Conservation (phyloP, 2,797 vertebrate genomes). For the Muraenolepis orangiensis region DNA sequence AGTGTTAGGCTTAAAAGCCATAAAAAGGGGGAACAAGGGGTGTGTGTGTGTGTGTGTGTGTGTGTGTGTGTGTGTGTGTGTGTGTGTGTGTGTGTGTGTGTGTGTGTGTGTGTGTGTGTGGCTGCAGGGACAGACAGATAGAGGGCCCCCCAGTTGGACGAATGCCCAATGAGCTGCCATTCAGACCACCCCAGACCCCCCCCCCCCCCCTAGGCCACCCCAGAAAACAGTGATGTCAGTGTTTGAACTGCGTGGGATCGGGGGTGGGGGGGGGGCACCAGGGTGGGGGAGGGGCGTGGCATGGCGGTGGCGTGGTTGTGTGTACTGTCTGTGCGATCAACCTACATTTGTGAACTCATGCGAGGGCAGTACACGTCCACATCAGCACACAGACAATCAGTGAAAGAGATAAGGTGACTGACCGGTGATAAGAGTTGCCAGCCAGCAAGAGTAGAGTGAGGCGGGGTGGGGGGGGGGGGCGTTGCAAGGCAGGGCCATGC, state of each 20-base stretch:
- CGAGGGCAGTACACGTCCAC: slow-evolving; percentile 80
- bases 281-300: slow-evolving; percentile 53
- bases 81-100: slow-evolving; percentile 14
- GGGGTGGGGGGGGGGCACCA: background rate
- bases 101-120: slow-evolving; percentile 27
- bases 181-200: slow-evolving; percentile 22
- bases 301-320: slow-evolving; percentile 46
- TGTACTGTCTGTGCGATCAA: slow-evolving; percentile 52
- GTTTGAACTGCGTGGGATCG: slow-evolving; percentile 44
- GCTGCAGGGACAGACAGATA: slow-evolving; percentile 39
- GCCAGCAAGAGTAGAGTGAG: too few relatives aligned
- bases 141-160: slow-evolving; percentile 51
- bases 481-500: background rate
- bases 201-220: background rate
- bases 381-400: slow-evolving; percentile 75
- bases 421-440: slow-evolving; percentile 81
- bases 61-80: slow-evolving; percentile 14
- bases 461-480: background rate
- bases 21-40: slow-evolving; percentile 25
- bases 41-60: slow-evolving; percentile 15
- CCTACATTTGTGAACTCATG: slow-evolving; percentile 59
- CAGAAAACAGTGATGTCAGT: slow-evolving; percentile 57
- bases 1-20: slow-evolving; percentile 60
- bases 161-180: slow-evolving; percentile 42
- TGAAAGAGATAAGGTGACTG: too few relatives aligned